These are phyloP conservation scores for Rhamnusium bicolor DNA, from an alignment of 2,888 invertebrate species.

Conservation along the genomic window DNA sequence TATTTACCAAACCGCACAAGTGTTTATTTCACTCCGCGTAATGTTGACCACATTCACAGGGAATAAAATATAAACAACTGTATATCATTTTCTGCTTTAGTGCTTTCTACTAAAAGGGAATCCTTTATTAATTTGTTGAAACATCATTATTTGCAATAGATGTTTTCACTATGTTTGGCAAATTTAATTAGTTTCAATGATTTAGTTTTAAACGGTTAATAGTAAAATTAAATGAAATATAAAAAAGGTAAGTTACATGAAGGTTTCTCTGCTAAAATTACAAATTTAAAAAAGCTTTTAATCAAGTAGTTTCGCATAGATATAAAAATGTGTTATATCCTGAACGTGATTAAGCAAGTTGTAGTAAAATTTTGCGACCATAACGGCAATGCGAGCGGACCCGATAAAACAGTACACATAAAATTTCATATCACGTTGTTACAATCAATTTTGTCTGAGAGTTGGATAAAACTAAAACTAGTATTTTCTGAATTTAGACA, in stretches of 20 bases:
- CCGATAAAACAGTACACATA: conserved; percentile 7
- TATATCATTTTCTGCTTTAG: too few species aligned
- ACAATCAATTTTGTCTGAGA: conserved; percentile 20
- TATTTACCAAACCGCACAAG: too few species aligned
- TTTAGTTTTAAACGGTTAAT: too few species aligned
- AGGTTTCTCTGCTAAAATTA: not conserved
- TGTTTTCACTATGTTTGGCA: too few species aligned
- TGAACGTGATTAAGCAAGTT: conserved; percentile 23
- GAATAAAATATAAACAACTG: too few species aligned
- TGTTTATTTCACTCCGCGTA: too few species aligned
- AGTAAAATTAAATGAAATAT: not conserved
- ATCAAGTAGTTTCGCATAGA: conserved; percentile 20
- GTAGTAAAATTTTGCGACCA: conserved; percentile 22
- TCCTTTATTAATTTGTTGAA: too few species aligned
- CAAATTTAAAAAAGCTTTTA: not conserved
- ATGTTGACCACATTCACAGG: too few species aligned
- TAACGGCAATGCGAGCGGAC: not conserved
- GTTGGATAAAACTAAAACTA: not conserved
- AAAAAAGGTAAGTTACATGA: not conserved
- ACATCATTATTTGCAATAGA: too few species aligned
- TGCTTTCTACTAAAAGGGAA: too few species aligned
- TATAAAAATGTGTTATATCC: conserved; percentile 24
- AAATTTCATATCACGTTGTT: conserved; percentile 24
- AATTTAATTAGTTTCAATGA: too few species aligned
- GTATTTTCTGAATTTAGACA: not conserved